These are phyloP conservation scores for Prenolepis imparis DNA, from an alignment of 2,888 invertebrate species.

Conservation along the genomic window DNA sequence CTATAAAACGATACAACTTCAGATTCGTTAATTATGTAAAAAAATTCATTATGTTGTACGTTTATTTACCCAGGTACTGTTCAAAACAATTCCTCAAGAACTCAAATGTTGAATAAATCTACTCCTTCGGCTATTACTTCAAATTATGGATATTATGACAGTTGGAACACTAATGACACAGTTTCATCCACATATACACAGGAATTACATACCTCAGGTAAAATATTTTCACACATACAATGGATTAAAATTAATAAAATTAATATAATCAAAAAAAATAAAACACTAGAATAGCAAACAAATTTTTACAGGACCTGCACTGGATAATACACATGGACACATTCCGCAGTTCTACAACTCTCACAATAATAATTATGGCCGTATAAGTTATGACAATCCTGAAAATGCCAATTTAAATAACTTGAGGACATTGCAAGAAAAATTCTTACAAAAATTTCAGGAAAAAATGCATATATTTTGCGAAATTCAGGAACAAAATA, in stretches of 20 bases:
- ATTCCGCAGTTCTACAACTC: not conserved
- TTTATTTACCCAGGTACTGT: no score
- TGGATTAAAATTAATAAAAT: not conserved
- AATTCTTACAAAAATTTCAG: not conserved
- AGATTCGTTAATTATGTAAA: no score
- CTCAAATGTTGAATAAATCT: not conserved
- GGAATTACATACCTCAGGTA: not conserved
- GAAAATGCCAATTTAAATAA: constrained; percentile 2
- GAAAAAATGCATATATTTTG: not conserved
- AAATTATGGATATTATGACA: not conserved
- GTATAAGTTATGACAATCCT: not conserved
- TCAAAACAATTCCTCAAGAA: no score
- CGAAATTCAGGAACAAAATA: not conserved
- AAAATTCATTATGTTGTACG: no score
- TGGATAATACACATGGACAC: not conserved
- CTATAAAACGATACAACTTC: no score
- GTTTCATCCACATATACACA: not conserved
- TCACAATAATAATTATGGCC: not conserved
- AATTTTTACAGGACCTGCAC: not conserved
- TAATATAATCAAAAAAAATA: not conserved
- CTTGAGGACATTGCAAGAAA: not conserved
- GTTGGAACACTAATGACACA: not conserved
- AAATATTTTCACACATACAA: not conserved
- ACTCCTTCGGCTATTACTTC: not conserved
- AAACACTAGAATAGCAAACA: not conserved